Evolutionary conservation across 1,140 invertebrate species (phyloP).

Genomic region (Diabrotica virgifera): DNA sequence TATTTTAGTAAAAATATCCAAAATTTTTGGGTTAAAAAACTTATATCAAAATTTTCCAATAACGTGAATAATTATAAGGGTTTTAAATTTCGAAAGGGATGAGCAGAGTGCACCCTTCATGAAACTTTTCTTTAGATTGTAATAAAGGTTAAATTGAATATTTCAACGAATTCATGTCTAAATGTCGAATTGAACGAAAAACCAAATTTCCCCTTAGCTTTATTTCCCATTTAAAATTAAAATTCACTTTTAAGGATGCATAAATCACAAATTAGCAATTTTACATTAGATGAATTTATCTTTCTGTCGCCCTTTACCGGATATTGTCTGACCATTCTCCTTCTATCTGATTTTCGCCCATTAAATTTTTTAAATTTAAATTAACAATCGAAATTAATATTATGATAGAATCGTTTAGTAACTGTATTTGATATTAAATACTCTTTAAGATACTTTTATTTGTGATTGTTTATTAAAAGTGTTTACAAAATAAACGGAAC

Average conservation of each 20-base stretch:
- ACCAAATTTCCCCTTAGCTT: neutral
- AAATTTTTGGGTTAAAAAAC: neutral
- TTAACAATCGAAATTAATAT: too few relatives aligned
- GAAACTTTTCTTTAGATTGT: neutral
- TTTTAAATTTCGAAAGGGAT: neutral
- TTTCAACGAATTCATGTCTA: constrained; percentile 1
- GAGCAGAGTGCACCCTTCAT: neutral
- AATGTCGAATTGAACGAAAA: neutral
- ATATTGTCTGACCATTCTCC: constrained; percentile 82
- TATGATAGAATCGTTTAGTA: too few relatives aligned
- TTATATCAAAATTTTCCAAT: constrained; percentile 3
- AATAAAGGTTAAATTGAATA: constrained; percentile 10
- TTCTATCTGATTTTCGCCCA: constrained; percentile 58
- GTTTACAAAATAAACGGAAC: too few relatives aligned
- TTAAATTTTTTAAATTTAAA: too few relatives aligned
- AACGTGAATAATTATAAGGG: constrained; percentile 5
- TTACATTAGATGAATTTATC: constrained; percentile 52
- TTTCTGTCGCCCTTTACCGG: constrained; percentile 77
- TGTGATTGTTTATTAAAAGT: too few relatives aligned
- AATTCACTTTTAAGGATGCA: neutral
- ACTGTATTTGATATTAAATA: too few relatives aligned
- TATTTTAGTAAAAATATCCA: too few relatives aligned
- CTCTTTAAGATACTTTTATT: too few relatives aligned
- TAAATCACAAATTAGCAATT: neutral
- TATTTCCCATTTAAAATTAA: constrained; percentile 10